phyloP scores from a whole-genome alignment of 2,113 vertebrate genomes.

The Parotia lawesii region DNA sequence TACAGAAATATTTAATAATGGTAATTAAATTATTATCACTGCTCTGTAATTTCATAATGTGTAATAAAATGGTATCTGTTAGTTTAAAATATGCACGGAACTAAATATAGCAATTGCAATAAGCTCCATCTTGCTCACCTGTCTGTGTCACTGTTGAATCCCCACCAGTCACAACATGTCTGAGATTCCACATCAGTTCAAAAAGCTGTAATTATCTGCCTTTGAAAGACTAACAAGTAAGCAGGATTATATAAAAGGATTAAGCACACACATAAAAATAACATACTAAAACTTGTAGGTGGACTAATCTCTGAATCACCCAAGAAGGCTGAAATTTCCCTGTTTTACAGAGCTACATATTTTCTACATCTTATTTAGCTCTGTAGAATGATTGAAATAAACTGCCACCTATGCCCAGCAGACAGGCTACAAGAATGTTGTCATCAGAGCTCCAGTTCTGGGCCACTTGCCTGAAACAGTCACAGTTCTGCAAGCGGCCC shows the following conservation, averaged over 20 bases:
- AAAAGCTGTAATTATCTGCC: background rate
- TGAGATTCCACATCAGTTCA: background rate
- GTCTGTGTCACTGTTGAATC: background rate
- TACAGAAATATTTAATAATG: background rate
- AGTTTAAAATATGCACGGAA: background rate
- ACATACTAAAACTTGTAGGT: background rate
- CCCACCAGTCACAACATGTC: background rate
- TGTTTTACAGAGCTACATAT: accelerated
- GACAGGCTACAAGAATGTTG: background rate
- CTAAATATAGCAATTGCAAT: background rate
- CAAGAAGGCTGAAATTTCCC: background rate
- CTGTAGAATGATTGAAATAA: background rate
- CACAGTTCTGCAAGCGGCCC: background rate
- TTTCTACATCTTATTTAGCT: background rate
- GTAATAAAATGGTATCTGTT: background rate
- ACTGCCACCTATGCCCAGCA: background rate
- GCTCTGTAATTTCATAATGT: background rate
- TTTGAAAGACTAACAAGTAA: background rate
- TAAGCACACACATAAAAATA: background rate
- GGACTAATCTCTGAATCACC: background rate
- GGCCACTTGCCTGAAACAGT: background rate
- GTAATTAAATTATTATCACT: background rate
- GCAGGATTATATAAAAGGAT: background rate
- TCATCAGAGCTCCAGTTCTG: background rate
- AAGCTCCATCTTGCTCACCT: background rate